Percentiles rank a stretch among this genome's conserved stretches.
phyloP scores from a whole-genome alignment of 2,113 vertebrate genomes.

The Odontophorus gujanensis region DNA sequence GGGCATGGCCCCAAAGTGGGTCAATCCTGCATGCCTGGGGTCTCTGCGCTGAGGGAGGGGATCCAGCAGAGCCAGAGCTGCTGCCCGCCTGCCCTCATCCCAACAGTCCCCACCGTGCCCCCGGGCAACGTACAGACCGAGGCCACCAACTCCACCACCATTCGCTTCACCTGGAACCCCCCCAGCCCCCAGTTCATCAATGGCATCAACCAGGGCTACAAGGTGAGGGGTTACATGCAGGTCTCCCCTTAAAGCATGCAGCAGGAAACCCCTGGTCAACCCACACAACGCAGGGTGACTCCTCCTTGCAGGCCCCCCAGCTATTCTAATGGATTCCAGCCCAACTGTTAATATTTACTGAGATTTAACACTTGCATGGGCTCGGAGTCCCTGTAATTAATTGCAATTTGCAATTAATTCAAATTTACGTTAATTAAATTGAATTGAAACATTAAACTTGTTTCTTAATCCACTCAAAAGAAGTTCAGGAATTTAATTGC shows the following conservation, averaged over 20 bases:
- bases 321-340: not conserved
- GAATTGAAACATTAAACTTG: constrained; percentile 82
- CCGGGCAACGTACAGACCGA: constrained; percentile 92
- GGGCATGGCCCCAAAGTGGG: not conserved
- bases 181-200: constrained; percentile 99
- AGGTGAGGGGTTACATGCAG: constrained; percentile 75
- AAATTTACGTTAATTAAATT: constrained; percentile 82
- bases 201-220: constrained; percentile 98
- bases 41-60: not conserved
- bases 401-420: constrained; percentile 81
- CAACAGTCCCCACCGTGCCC: constrained; percentile 93
- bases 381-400: constrained; percentile 70
- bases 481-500: constrained; percentile 80
- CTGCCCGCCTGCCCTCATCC: not conserved
- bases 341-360: constrained; percentile 63
- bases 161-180: constrained; percentile 94
- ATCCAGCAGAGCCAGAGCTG: accelerated
- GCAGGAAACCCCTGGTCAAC: accelerated
- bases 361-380: constrained; percentile 71
- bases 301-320: not conserved
- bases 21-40: accelerated
- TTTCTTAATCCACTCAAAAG: constrained; percentile 79
- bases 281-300: not conserved
- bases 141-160: constrained; percentile 91
- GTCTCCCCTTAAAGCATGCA: not conserved